Percentiles rank a stretch among this genome's conserved stretches.
Conservation (phyloP, 2,797 vertebrate species). For the Smutsia gigantea region DNA sequence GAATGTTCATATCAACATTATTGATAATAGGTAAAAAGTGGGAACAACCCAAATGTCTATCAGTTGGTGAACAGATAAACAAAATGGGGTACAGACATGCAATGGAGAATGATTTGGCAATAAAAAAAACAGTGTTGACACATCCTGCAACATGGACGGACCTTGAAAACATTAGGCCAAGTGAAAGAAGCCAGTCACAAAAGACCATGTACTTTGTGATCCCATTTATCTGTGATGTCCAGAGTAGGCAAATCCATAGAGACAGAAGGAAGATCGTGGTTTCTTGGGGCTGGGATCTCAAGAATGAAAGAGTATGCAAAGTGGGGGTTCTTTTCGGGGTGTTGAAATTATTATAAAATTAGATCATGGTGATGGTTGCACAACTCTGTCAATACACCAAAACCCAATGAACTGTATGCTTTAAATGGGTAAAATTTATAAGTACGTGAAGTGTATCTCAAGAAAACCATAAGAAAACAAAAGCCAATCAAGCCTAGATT, state of each 20-base stretch:
- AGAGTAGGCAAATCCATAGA: background rate
- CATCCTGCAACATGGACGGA: background rate
- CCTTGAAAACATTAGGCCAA: background rate
- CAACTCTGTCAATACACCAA: background rate
- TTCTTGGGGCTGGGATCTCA: background rate
- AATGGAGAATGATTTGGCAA: background rate
- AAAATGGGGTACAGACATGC: background rate
- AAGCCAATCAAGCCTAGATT: background rate
- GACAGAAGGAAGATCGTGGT: background rate
- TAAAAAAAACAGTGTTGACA: background rate
- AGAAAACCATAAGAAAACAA: background rate
- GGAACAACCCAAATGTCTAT: background rate
- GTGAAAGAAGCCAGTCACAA: background rate
- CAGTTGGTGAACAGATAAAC: background rate
- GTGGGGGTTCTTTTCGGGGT: background rate
- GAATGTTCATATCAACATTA: background rate
- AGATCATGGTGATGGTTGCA: background rate
- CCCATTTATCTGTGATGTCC: background rate
- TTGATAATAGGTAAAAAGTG: background rate
- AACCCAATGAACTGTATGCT: background rate
- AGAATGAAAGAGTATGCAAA: background rate
- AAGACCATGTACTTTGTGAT: background rate
- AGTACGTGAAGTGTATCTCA: background rate
- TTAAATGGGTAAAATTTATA: background rate
- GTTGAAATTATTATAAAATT: constrained; percentile 22